Conservation (phyloP, 2,797 vertebrate genomes). For the Parotocinclus haroldoi region DNA sequence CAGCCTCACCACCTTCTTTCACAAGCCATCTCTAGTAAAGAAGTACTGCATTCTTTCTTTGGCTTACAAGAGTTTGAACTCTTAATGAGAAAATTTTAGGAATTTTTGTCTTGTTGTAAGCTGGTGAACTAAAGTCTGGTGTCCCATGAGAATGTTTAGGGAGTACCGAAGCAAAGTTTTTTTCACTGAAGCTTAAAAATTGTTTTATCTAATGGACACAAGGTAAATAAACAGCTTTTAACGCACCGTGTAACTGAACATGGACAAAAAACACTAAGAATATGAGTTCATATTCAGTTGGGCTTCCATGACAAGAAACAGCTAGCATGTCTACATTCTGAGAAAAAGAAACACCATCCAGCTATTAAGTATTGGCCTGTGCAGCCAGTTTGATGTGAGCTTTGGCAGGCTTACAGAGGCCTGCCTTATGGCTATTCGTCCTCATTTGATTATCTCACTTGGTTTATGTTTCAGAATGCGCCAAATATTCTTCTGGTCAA, state of each 20-base stretch:
- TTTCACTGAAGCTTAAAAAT: too few relatives aligned
- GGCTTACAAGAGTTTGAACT: neutral
- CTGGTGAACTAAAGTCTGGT: neutral
- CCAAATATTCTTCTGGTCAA: constrained; percentile 19
- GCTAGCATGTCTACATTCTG: constrained; percentile 24
- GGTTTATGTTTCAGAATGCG: constrained; percentile 21
- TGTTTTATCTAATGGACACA: too few relatives aligned
- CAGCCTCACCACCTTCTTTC: too few relatives aligned
- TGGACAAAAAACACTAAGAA: constrained; percentile 3
- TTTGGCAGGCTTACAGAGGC: constrained; percentile 35
- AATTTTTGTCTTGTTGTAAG: constrained; percentile 5
- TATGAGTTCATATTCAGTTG: neutral
- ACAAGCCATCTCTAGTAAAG: neutral
- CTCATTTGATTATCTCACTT: constrained; percentile 27
- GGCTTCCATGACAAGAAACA: constrained; percentile 40
- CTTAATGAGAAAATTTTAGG: constrained; percentile 10
- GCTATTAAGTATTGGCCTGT: constrained; percentile 39
- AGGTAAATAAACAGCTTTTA: neutral
- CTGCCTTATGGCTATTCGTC: constrained; percentile 31
- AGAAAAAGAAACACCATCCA: constrained; percentile 36
- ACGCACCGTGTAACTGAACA: neutral
- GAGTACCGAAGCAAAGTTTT: neutral
- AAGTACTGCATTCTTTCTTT: constrained; percentile 1
- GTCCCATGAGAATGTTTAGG: neutral
- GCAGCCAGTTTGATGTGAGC: constrained; percentile 32